Evolutionary conservation across 2,113 vertebrate species (phyloP).

Genomic region (Siphamia tubifer): DNA sequence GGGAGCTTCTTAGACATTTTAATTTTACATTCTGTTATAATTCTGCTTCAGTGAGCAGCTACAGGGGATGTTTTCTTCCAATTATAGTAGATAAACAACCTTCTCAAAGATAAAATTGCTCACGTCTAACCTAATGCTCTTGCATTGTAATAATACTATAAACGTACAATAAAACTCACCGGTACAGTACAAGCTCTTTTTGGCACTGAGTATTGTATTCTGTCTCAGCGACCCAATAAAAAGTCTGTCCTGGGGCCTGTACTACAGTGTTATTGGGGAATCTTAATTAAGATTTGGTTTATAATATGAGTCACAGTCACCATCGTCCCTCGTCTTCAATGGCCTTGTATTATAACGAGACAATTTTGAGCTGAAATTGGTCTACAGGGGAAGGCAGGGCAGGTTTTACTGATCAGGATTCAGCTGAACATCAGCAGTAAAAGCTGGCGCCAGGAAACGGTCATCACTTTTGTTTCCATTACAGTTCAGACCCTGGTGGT

Average conservation of each 20-base stretch:
- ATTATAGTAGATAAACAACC: not conserved
- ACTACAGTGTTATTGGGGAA: not conserved
- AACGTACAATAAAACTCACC: not conserved
- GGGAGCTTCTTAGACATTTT: no score
- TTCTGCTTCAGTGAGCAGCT: no score
- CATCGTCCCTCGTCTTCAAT: not conserved
- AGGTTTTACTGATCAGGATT: conserved; percentile 9
- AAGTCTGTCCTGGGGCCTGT: not conserved
- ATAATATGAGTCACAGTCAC: not conserved
- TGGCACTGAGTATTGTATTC: not conserved
- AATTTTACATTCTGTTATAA: no score
- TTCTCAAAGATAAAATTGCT: not conserved
- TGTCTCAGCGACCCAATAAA: not conserved
- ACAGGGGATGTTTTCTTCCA: no score
- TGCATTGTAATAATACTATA: not conserved
- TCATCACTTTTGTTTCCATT: not conserved
- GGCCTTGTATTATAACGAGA: conserved; percentile 23
- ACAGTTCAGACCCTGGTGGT: conserved; percentile 26
- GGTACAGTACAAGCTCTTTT: not conserved
- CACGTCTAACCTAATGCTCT: not conserved
- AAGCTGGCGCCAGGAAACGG: conserved; percentile 1
- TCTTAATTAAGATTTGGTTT: not conserved
- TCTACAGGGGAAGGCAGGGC: not conserved
- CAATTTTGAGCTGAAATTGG: not conserved
- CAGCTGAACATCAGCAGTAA: not conserved